A percentile compares a stretch with the other conserved stretches of the same genome.
These are phyloP conservation scores for Acipenser transmontanus DNA, from an alignment of 2,797 vertebrate species.

Conservation along the genomic window DNA sequence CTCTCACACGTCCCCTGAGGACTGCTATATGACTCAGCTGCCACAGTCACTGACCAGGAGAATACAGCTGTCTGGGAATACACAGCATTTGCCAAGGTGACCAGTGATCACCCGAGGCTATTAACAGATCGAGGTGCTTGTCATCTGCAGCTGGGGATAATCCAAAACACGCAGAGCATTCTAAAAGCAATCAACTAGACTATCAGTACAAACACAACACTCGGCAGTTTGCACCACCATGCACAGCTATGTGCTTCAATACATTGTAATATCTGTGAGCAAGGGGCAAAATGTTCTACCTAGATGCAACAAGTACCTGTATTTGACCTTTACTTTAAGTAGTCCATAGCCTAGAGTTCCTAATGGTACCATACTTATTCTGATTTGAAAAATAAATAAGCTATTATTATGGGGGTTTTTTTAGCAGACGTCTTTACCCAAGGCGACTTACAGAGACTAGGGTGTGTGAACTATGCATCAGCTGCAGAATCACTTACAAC, in stretches of 20 bases:
- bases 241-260: not conserved
- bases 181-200: not conserved
- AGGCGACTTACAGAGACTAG: too few relatives aligned
- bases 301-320: not conserved
- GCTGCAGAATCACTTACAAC: too few relatives aligned
- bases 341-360: slow-evolving; percentile 7
- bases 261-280: not conserved
- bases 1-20: too few relatives aligned
- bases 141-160: not conserved
- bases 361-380: not conserved
- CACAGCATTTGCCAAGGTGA: not conserved
- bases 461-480: too few relatives aligned
- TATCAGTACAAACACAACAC: not conserved
- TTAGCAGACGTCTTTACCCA: too few relatives aligned
- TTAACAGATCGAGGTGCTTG: not conserved
- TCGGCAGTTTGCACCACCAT: not conserved
- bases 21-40: not conserved
- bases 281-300: not conserved
- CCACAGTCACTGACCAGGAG: not conserved
- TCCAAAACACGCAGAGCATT: not conserved
- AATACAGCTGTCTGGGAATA: not conserved
- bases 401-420: too few relatives aligned
- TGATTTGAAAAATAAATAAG: too few relatives aligned
- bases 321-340: not conserved
- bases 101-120: not conserved